Conservation (phyloP, 2,797 vertebrate genomes). For the Gymnoscopelus microlampas region DNA sequence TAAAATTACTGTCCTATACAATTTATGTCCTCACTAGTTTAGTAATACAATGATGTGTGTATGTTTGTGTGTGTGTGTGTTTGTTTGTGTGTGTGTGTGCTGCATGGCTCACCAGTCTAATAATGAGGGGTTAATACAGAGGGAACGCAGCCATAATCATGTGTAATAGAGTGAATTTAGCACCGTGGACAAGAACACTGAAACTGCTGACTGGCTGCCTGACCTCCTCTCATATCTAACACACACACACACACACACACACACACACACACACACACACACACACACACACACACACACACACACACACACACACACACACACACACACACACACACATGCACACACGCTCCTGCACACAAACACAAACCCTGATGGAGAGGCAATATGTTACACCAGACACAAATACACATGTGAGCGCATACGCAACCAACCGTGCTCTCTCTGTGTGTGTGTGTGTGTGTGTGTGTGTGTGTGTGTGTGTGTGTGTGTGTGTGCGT, state of each 20-base stretch:
- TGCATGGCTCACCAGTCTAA: conserved; percentile 54
- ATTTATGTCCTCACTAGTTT: too few relatives aligned
- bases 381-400: conserved; percentile 60
- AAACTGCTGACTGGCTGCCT: conserved; percentile 71
- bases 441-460: not conserved
- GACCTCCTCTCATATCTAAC: conserved; percentile 54
- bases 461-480: conserved; percentile 2
- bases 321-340: conserved; percentile 22
- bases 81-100: not conserved
- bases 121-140: conserved; percentile 70
- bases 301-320: conserved; percentile 26
- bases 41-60: not conserved
- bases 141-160: conserved; percentile 65
- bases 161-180: conserved; percentile 78
- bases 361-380: conserved; percentile 42
- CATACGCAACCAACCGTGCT: conserved; percentile 43
- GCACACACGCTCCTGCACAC: conserved; percentile 31
- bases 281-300: conserved; percentile 28
- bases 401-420: conserved; percentile 52
- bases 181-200: conserved; percentile 62
- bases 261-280: conserved; percentile 24
- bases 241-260: conserved; percentile 30
- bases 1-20: too few relatives aligned
- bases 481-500: conserved; percentile 9
- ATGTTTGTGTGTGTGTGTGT: conserved; percentile 7